These are phyloP conservation scores for Hucho hucho DNA, from an alignment of 2,113 vertebrate genomes.

Conservation along the genomic window DNA sequence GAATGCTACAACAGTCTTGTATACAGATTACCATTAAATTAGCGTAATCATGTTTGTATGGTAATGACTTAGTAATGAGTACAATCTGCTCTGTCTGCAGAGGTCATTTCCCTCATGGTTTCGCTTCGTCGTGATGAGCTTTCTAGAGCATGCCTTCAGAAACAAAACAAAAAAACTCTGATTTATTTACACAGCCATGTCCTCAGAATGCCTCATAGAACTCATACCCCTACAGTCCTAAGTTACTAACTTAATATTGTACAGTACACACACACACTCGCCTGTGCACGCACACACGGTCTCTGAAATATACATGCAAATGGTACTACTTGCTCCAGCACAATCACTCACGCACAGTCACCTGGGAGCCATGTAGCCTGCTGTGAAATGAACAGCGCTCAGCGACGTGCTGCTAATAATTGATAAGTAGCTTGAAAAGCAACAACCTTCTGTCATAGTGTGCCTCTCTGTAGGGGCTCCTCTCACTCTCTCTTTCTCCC, in stretches of 20 bases:
- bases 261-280: neutral
- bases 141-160: slow-evolving; percentile 28
- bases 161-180: slow-evolving; percentile 34
- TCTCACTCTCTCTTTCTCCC: slow-evolving; percentile 13
- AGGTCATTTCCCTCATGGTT: slow-evolving; percentile 11
- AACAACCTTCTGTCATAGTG: slow-evolving; percentile 15
- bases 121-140: slow-evolving; percentile 16
- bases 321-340: neutral
- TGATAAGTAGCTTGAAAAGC: slow-evolving; percentile 37
- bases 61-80: neutral
- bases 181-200: slow-evolving; percentile 51
- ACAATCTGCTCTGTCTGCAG: too few species aligned
- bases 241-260: neutral
- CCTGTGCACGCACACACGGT: slow-evolving; percentile 1
- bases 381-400: slow-evolving; percentile 22
- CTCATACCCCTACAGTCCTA: neutral
- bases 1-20: too few species aligned
- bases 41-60: neutral
- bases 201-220: slow-evolving; percentile 35
- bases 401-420: slow-evolving; percentile 4
- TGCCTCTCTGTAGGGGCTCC: too few species aligned
- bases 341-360: neutral
- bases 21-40: too few species aligned
- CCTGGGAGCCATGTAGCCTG: slow-evolving; percentile 16
- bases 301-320: slow-evolving; percentile 17